Evolutionary conservation across 1,140 invertebrate species (phyloP).

Genomic region (Spodoptera litura): DNA sequence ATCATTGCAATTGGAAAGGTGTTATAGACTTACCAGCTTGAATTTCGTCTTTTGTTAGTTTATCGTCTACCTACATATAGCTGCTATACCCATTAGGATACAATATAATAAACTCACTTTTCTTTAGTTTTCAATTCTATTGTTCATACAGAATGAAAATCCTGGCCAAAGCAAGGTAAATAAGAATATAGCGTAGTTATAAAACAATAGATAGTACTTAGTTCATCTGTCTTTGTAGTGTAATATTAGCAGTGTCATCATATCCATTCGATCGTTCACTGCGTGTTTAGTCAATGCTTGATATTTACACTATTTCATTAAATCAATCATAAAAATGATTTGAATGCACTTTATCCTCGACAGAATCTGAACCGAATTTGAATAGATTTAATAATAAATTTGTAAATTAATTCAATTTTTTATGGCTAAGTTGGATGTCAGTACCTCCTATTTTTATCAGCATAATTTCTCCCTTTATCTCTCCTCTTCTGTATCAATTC

Average conservation of each 20-base stretch:
- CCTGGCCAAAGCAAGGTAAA: slow-evolving; percentile 66
- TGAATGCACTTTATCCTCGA: too few species aligned
- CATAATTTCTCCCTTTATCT: too few species aligned
- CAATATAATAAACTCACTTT: background rate
- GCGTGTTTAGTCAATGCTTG: background rate
- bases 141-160: slow-evolving; percentile 61
- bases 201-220: slow-evolving; percentile 5
- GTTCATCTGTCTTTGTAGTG: slow-evolving; percentile 5
- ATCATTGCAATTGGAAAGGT: too few species aligned
- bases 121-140: slow-evolving; percentile 15
- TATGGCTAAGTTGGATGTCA: too few species aligned
- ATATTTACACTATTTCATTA: background rate
- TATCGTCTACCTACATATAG: background rate
- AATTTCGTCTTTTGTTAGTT: background rate
- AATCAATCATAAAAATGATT: background rate
- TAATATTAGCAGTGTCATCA: background rate
- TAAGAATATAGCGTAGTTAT: slow-evolving; percentile 43
- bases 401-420: too few species aligned
- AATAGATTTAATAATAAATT: too few species aligned
- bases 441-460: too few species aligned
- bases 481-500: too few species aligned
- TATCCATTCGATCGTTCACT: background rate
- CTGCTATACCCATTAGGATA: background rate
- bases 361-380: too few species aligned
- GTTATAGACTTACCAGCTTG: background rate